A percentile compares a stretch with the other conserved stretches of the same genome.
Conservation (phyloP, 2,888 invertebrate genomes). For the Strigamia maritima region DNA sequence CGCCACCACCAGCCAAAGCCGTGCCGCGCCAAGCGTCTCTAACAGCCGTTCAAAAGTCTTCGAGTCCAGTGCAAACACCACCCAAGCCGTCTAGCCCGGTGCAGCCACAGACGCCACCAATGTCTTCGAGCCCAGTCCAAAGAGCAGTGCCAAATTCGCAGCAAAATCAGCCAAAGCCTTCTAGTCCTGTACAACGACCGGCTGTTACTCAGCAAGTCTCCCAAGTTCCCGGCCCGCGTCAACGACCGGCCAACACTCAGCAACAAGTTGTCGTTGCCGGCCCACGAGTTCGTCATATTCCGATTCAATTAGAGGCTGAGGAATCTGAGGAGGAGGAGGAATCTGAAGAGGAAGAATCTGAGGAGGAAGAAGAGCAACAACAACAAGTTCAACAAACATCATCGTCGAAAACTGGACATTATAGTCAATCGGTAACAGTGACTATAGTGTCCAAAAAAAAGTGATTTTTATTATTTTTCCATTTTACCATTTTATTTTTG, state of each 20-base stretch:
- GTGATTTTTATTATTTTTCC: background rate
- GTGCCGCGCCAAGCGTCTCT: background rate
- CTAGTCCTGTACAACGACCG: slow-evolving; percentile 15
- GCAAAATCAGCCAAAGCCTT: background rate
- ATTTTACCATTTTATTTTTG: slow-evolving; percentile 21
- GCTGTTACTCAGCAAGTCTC: background rate
- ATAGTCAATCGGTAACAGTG: slow-evolving; percentile 1
- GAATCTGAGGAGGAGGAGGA: slow-evolving; percentile 31
- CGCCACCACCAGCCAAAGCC: background rate
- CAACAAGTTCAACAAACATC: background rate
- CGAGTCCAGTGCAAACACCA: background rate
- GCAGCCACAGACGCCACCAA: background rate
- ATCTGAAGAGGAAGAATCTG: slow-evolving; percentile 1
- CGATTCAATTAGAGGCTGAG: background rate
- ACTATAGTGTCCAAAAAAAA: slow-evolving; percentile 16
- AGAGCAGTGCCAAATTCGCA: background rate
- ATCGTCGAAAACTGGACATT: background rate
- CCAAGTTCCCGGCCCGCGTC: background rate
- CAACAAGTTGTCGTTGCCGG: background rate
- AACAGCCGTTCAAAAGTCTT: background rate
- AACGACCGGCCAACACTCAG: background rate
- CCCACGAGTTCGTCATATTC: background rate
- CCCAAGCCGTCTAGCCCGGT: background rate
- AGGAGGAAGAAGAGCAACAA: slow-evolving; percentile 12
- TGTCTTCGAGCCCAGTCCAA: background rate